These are phyloP conservation scores for cattle (Bos taurus) DNA, from an alignment of 2,113 vertebrate genomes.

Conservation along the genomic window ARS-UCD2.0 NC_037330.1:23216501-23217000, in stretches of 20 bases:
- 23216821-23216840: constrained; percentile 45
- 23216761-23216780: constrained; percentile 64
- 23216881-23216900: not conserved
- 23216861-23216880: not conserved
- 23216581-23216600: not conserved
- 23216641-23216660: not conserved
- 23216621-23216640: constrained; percentile 44
- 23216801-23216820: constrained; percentile 46
- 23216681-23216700: constrained; percentile 71
- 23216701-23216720: constrained; percentile 66
- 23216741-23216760: constrained; percentile 68
- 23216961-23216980: constrained; percentile 8
- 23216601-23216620: not conserved
- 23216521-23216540: not conserved
- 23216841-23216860: constrained; percentile 41
- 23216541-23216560: not conserved
- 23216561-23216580: not conserved
- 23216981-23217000: not conserved
- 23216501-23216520: not conserved
- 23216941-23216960: constrained; percentile 31
- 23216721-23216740: constrained; percentile 73
- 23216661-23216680: constrained; percentile 25
- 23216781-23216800: constrained; percentile 63
- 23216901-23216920: not conserved
- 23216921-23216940: not conserved